Evolutionary conservation across 2,888 invertebrate species (phyloP).

Genomic region (Trichogramma dendrolimi): DNA sequence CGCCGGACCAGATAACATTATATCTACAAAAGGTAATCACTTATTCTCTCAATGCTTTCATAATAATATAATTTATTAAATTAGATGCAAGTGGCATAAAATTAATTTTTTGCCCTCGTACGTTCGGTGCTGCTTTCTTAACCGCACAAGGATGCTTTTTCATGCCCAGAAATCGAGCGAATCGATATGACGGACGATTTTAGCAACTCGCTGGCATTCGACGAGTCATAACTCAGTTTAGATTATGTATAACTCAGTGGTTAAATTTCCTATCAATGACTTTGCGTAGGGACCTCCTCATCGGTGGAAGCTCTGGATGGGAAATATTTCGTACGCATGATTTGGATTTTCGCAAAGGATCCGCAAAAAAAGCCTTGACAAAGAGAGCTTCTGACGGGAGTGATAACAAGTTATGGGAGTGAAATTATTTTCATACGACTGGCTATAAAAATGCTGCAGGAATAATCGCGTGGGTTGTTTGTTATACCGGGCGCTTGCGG

Average conservation of each 20-base stretch:
- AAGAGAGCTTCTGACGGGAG: too few relatives aligned
- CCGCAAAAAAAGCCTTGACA: background rate
- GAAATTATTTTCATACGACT: conserved; percentile 19
- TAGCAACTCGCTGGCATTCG: too few relatives aligned
- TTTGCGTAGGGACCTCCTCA: too few relatives aligned
- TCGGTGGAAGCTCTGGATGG: too few relatives aligned
- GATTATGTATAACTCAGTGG: too few relatives aligned
- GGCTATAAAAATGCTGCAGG: conserved; percentile 17
- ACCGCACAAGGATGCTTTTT: too few relatives aligned
- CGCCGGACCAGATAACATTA: conserved; percentile 50
- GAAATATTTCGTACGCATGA: background rate
- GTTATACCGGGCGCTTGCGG: conserved; percentile 10
- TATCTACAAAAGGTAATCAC: conserved; percentile 50
- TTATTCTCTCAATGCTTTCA: conserved; percentile 49
- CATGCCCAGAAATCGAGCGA: too few relatives aligned
- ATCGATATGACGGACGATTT: too few relatives aligned
- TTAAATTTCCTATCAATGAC: too few relatives aligned
- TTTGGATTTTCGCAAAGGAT: background rate
- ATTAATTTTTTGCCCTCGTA: too few relatives aligned
- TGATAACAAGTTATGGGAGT: background rate
- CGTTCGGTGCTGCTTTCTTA: too few relatives aligned
- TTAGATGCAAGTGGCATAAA: conserved; percentile 42
- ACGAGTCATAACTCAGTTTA: too few relatives aligned
- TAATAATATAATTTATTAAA: conserved; percentile 40
- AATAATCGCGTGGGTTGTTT: conserved; percentile 16